A percentile compares a stretch with the other conserved stretches of the same genome.
Conservation (phyloP, 2,113 vertebrate species). For the Donacobius atricapilla region DNA sequence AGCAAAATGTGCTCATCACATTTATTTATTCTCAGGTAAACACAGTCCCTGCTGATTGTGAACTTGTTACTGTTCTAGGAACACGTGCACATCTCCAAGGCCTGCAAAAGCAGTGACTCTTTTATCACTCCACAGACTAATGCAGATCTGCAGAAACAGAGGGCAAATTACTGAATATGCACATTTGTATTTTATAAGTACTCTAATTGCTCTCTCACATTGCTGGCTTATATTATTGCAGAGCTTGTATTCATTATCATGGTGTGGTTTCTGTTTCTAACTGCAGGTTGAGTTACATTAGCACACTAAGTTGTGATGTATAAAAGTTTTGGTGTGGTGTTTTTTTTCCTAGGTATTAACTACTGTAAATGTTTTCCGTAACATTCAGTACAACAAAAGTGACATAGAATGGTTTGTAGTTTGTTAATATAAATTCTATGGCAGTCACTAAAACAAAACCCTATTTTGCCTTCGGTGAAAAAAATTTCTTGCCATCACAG, state of each 20-base stretch:
- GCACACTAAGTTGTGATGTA: neutral
- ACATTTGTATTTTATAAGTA: neutral
- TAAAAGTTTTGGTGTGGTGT: neutral
- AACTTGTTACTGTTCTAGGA: neutral
- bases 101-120: neutral
- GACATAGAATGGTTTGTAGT: neutral
- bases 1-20: neutral
- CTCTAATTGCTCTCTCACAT: neutral
- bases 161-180: neutral
- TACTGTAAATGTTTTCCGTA: neutral
- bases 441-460: neutral
- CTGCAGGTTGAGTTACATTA: neutral
- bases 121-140: neutral
- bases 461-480: neutral
- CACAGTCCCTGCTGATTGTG: neutral
- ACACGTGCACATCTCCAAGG: fast-evolving
- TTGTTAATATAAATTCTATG: neutral
- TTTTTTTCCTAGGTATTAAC: neutral
- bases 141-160: neutral
- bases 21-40: conserved; percentile 4
- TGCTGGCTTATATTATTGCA: neutral
- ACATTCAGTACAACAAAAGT: neutral
- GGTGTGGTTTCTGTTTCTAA: neutral
- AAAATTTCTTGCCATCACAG: neutral
- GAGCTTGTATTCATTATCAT: neutral